Evolutionary conservation across 1,140 invertebrate species (phyloP), one percentile per base, ranked within the genome.

Genomic region (Diorhabda sublineata): DNA sequence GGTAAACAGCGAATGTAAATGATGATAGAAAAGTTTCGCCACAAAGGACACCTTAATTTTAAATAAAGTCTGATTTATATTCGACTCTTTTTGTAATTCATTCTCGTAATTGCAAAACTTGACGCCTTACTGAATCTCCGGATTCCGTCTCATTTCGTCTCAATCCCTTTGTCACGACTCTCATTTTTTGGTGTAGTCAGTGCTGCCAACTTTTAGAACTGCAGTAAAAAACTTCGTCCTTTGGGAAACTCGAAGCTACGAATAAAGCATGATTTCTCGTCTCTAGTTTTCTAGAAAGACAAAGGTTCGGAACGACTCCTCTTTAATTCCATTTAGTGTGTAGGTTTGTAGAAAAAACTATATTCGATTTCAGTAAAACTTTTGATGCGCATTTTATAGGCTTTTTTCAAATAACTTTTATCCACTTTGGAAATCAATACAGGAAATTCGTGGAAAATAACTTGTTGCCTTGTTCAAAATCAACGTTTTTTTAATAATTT

Each of bases 141-240:
- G 64, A 71, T 78, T 77, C 74, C 74, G 70, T 74, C 75, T 74
- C 77, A 75, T 76, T 78, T 78, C 76, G 72, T 74, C 73, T 73
- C 73, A 73, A 72, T 75, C 73, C 73, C 71, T 74, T 78, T 73
- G 70, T 73, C 70, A 71, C 67, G 67, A 70, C 73, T 67, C 73
- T 71, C 65, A 71, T 72, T 75, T 75, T 75, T 75, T 76, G 63
- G 69, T 67, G 58, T 56, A 72, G 69, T 67, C 73, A 56, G 66
- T 58, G 42, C 69, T 64, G 70, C 71, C 69, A 73, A 74, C 70
- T 76, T 74, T 73, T 62, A 70, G 66, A 71, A 74, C 73, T 76
- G 71, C 73, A 73, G 71, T 74, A 76, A 76, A 75, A 76, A 76
- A 69, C 70, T 75, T 72, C 64, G 68, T 70, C 74, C 67, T 76